A percentile compares a stretch with the other conserved stretches of the same genome.
phyloP scores from a whole-genome alignment of 23 tunicate species.

The Botrylloides violaceus region DNA sequence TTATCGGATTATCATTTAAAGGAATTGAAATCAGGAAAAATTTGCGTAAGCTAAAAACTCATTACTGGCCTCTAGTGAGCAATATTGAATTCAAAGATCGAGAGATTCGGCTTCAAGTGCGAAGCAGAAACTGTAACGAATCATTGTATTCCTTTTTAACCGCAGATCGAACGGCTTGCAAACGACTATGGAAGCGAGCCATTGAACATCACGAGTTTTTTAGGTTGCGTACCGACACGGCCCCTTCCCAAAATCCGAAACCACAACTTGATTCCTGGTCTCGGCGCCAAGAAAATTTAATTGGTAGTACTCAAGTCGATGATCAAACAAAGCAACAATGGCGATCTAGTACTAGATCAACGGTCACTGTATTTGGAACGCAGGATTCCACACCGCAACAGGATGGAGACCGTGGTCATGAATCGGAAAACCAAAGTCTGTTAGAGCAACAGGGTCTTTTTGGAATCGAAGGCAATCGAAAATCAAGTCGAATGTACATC shows the following conservation, averaged over 20 bases:
- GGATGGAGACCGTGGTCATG: background rate
- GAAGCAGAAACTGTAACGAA: constrained; percentile 40
- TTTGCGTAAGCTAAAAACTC: constrained; percentile 43
- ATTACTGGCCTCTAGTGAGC: constrained; percentile 72
- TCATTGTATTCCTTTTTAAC: constrained; percentile 22
- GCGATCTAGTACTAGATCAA: background rate
- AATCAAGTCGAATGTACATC: constrained; percentile 43
- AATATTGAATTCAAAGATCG: constrained; percentile 51
- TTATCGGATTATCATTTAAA: constrained; percentile 69
- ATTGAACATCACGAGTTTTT: constrained; percentile 80
- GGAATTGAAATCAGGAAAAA: constrained; percentile 83
- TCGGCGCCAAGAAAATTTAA: constrained; percentile 62
- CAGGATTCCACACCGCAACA: background rate
- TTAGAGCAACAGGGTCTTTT: constrained; percentile 14
- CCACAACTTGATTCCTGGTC: constrained; percentile 67
- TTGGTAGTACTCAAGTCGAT: constrained; percentile 13
- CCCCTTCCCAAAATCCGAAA: constrained; percentile 40
- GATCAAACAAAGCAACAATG: background rate
- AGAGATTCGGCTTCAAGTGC: constrained; percentile 36
- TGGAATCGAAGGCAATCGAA: background rate
- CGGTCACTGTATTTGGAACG: background rate
- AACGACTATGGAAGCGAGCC: constrained; percentile 61
- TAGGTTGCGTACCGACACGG: constrained; percentile 43
- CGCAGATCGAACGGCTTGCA: constrained; percentile 23
- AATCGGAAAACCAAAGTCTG: background rate